A percentile compares a stretch with the other conserved stretches of the same genome.
phyloP scores from a whole-genome alignment of 2,113 vertebrate species.

The Megaceryle maxima region DNA sequence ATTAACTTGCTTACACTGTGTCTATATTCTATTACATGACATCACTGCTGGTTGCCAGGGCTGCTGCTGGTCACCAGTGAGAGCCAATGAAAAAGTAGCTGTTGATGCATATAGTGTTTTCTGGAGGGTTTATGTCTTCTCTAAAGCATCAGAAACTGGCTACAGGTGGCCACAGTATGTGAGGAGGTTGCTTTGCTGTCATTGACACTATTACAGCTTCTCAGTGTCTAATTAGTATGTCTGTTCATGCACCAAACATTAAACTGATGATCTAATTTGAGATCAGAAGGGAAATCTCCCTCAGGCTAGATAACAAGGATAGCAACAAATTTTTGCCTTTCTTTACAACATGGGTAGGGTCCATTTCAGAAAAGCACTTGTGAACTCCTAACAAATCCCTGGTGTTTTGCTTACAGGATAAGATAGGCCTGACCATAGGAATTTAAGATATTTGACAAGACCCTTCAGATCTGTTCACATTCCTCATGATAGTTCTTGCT shows the following conservation, averaged over 20 bases:
- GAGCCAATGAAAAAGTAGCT: background rate
- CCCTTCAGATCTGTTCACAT: background rate
- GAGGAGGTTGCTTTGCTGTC: slow-evolving; percentile 2
- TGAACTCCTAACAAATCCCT: background rate
- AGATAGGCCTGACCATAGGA: background rate
- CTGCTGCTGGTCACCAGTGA: background rate
- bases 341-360: background rate
- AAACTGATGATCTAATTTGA: slow-evolving; percentile 61
- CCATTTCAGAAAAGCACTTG: background rate
- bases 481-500: background rate
- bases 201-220: slow-evolving; percentile 30
- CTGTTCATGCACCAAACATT: slow-evolving; percentile 60
- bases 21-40: background rate
- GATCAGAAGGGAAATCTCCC: slow-evolving; percentile 63
- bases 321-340: slow-evolving; percentile 7
- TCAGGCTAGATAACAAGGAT: slow-evolving; percentile 32
- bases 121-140: background rate
- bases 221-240: slow-evolving; percentile 54
- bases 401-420: background rate
- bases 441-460: background rate
- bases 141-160: slow-evolving; percentile 7
- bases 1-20: background rate
- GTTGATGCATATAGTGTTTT: background rate
- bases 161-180: slow-evolving; percentile 11
- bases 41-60: background rate